Conservation (phyloP, 2,797 vertebrate species). For the Pangasius krempfi region DNA sequence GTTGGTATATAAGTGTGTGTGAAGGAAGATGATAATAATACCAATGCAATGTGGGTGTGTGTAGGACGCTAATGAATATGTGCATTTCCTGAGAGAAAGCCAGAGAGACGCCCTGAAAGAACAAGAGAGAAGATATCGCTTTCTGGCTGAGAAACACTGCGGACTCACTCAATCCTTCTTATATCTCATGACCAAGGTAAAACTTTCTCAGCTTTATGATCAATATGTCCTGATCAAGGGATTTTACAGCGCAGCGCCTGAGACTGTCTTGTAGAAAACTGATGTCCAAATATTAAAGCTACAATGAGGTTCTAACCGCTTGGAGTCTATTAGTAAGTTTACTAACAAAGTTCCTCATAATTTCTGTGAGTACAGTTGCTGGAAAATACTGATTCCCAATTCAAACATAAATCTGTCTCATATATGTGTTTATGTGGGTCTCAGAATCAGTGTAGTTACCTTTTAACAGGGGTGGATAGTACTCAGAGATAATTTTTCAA, state of each 20-base stretch:
- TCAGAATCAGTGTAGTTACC: not conserved
- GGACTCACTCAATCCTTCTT: constrained; percentile 66
- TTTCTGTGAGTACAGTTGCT: not conserved
- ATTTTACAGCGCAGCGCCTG: not conserved
- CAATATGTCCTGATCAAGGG: not conserved
- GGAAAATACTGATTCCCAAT: not conserved
- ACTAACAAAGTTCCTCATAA: not conserved
- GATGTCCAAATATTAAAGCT: not conserved
- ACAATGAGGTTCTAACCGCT: not conserved
- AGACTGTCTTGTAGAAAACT: not conserved
- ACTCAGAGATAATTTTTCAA: not conserved
- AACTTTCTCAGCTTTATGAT: not conserved
- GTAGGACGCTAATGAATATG: constrained; percentile 81
- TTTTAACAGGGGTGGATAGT: not conserved
- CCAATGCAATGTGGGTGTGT: constrained; percentile 35
- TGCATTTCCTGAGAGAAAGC: constrained; percentile 85
- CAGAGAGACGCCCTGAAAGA: constrained; percentile 85
- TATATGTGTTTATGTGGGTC: not conserved
- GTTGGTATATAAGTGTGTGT: constrained; percentile 26
- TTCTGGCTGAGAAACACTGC: constrained; percentile 93
- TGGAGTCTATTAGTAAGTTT: not conserved
- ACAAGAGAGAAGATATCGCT: constrained; percentile 92
- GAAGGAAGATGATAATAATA: constrained; percentile 24
- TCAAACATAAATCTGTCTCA: not conserved
- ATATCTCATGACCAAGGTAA: constrained; percentile 76